Evolutionary conservation across 2,113 vertebrate species (phyloP), one percentile per base, ranked within the genome.

Genomic region (Python bivittatus): DNA sequence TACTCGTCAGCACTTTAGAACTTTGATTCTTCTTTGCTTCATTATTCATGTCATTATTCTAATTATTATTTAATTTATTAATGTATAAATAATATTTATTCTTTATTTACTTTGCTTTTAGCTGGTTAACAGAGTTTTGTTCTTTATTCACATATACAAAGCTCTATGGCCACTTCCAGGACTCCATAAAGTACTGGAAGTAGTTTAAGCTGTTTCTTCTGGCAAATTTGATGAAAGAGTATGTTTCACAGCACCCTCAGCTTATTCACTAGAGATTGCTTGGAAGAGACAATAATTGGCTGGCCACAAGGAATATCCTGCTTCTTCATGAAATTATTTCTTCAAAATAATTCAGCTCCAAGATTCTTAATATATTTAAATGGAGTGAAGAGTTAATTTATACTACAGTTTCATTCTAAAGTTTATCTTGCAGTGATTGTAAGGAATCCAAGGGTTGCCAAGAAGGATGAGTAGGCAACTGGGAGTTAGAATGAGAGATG

Each of bases 11-110:
- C 52, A 83, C 29, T 72, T 9, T 42, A 91, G 48, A 44, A 64
- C 84, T 86, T 86, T 86, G 84, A 44, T 86, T 68, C 22, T 38
- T 68, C 58, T 91, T 91, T 64, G 29, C 90, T 86, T 68, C 48
- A 86, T 91, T 87, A 68, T 91, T 91, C 60, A 87, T 68, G 48
- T 48, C 48, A 6, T 72, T 13, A 10, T 57, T 90, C 84, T 12
- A 27, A 38, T 60, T 48, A 29, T 91, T 68, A 25, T 91, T 52
- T 58, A 33, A 48, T 48, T 48, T 48, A 48, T 48, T 48, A 48
- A 48, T 48, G 48, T 48, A 48, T 48, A 48, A 48, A 48, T 48
- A 6, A 48, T 48, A 48, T 48, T 48, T 48, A 48, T 48, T 6
- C 48, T 42, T 85, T 91, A 48, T 91, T 68, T 87, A 54, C 54